phyloP scores from a whole-genome alignment of 2,113 vertebrate species.

The Poicephalus gulielmi region DNA sequence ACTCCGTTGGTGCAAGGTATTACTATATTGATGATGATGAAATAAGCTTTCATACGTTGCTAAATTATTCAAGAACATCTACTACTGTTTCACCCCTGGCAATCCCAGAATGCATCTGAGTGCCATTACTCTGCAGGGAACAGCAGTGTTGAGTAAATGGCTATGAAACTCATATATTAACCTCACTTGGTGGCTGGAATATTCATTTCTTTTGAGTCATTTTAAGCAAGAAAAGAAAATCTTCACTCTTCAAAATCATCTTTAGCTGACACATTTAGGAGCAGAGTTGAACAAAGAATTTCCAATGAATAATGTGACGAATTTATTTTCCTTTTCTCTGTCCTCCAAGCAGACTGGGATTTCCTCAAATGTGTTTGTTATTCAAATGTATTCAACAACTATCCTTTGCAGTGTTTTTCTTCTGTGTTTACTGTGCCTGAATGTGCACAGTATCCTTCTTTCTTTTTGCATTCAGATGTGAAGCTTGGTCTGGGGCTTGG shows the following conservation, averaged over 20 bases:
- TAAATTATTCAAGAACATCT: conserved; percentile 68
- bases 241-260: conserved; percentile 54
- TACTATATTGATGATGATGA: conserved; percentile 58
- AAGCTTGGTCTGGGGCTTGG: background rate
- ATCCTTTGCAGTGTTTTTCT: conserved; percentile 17
- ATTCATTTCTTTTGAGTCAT: conserved; percentile 60
- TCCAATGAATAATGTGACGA: conserved; percentile 38
- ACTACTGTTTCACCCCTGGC: conserved; percentile 59
- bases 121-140: conserved; percentile 64
- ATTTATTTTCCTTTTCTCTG: conserved; percentile 50
- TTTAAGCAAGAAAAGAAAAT: conserved; percentile 64
- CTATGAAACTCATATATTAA: conserved; percentile 64
- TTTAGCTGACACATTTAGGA: conserved; percentile 61
- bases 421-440: background rate
- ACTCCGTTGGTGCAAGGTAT: conserved; percentile 49
- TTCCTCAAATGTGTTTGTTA: conserved; percentile 61
- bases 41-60: conserved; percentile 61
- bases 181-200: conserved; percentile 68
- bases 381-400: conserved; percentile 65
- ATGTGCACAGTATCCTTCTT: background rate
- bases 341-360: conserved; percentile 47
- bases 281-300: conserved; percentile 56
- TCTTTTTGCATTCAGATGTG: background rate
- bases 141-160: conserved; percentile 54
- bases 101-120: conserved; percentile 65